Percentiles rank a stretch among this genome's conserved stretches.
phyloP scores from a whole-genome alignment of 1,140 invertebrate species.

The Amphibalanus amphitrite region DNA sequence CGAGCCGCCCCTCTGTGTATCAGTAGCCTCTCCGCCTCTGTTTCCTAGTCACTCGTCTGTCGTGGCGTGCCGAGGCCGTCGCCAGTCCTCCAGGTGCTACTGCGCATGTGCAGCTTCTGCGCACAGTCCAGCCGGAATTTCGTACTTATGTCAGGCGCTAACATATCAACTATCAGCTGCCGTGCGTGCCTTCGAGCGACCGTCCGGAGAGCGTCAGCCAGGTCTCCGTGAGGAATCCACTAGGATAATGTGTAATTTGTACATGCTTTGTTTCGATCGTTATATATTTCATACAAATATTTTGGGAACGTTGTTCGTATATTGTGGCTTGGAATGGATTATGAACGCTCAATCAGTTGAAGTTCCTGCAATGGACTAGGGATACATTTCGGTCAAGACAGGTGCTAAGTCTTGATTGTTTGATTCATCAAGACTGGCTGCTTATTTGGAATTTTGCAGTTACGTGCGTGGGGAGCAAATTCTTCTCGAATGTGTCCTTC shows the following conservation, averaged over 20 bases:
- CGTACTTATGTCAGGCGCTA: neutral
- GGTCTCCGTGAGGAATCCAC: neutral
- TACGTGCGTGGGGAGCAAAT: no score
- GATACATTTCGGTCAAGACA: no score
- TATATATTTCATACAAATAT: conserved; percentile 2
- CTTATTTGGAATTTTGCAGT: no score
- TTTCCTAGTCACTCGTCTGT: neutral
- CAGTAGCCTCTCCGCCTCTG: neutral
- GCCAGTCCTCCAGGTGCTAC: neutral
- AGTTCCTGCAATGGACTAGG: no score
- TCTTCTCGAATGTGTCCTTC: no score
- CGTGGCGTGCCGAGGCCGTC: no score
- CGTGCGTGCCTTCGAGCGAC: neutral
- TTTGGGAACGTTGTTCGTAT: neutral
- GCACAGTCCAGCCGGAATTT: neutral
- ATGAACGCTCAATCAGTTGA: no score
- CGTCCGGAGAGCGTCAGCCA: no score
- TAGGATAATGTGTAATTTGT: neutral
- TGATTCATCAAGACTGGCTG: no score
- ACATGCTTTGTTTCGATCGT: neutral
- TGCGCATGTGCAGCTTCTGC: neutral
- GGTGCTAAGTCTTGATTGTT: no score
- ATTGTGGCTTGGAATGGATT: conserved; percentile 3
- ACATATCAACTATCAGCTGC: neutral
- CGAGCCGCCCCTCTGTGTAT: neutral